Conservation (phyloP, 2,797 vertebrate genomes). For the Eptatretus atami region DNA sequence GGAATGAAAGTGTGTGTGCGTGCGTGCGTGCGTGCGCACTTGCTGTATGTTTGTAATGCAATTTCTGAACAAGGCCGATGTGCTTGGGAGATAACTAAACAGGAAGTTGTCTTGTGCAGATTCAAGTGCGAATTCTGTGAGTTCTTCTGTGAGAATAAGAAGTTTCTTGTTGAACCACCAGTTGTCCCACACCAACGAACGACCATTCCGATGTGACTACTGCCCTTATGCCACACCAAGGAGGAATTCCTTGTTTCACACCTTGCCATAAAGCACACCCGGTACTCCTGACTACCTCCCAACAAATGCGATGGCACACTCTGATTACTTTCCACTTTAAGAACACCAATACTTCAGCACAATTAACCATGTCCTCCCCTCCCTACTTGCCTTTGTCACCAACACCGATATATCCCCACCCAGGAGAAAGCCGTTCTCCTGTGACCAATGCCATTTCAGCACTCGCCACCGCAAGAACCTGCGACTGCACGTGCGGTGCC, state of each 20-base stretch:
- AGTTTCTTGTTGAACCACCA: conserved; percentile 77
- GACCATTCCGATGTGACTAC: conserved; percentile 68
- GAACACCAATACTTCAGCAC: too few species aligned
- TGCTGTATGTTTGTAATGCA: neutral
- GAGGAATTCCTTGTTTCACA: conserved; percentile 84
- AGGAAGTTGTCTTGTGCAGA: conserved; percentile 15
- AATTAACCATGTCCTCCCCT: neutral
- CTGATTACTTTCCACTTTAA: too few species aligned
- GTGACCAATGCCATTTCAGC: conserved; percentile 73
- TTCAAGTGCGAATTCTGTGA: conserved; percentile 97
- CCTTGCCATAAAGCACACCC: conserved; percentile 72
- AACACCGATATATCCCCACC: neutral
- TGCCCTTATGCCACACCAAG: conserved; percentile 66
- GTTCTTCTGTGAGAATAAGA: conserved; percentile 64
- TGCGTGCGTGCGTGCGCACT: neutral
- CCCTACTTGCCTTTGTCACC: neutral
- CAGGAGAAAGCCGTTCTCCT: conserved; percentile 65
- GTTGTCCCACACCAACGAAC: conserved; percentile 64
- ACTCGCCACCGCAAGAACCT: conserved; percentile 92
- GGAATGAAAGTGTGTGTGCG: too few species aligned
- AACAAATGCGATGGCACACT: too few species aligned
- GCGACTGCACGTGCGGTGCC: conserved; percentile 56
- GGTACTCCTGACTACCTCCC: conserved; percentile 18
- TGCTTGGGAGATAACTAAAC: too few species aligned
- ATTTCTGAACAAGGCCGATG: too few species aligned